Conservation (phyloP, 2,888 invertebrate species). For the Lycia hirtaria region DNA sequence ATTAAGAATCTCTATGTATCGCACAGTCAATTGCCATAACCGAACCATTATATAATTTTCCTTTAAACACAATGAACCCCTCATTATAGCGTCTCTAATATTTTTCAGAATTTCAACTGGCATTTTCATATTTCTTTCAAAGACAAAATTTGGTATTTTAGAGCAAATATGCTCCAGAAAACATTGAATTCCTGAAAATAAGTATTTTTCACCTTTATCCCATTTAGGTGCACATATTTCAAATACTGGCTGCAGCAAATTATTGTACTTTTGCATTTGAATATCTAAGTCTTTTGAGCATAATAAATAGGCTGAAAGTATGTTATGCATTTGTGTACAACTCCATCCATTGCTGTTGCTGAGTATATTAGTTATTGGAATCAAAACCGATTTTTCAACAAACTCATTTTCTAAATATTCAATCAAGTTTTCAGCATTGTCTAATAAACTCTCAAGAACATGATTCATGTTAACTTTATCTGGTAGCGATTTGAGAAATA, state of each 20-base stretch:
- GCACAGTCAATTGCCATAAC: slow-evolving; percentile 9
- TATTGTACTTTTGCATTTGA: slow-evolving; percentile 18
- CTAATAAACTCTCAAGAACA: background rate
- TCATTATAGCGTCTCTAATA: background rate
- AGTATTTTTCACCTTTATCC: background rate
- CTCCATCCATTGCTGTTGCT: background rate
- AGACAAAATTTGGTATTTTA: slow-evolving; percentile 2
- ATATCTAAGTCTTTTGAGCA: slow-evolving; percentile 7
- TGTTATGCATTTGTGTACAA: background rate
- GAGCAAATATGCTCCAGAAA: background rate
- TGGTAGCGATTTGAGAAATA: slow-evolving; percentile 9
- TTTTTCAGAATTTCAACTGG: slow-evolving; percentile 1
- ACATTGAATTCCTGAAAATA: background rate
- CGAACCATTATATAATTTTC: slow-evolving; percentile 8
- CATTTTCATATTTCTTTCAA: slow-evolving; percentile 6
- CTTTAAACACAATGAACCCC: background rate
- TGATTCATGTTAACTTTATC: background rate
- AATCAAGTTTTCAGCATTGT: slow-evolving; percentile 2
- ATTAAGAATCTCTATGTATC: slow-evolving; percentile 8
- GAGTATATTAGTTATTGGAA: background rate
- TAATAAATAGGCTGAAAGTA: slow-evolving; percentile 14
- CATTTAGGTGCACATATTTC: slow-evolving; percentile 5
- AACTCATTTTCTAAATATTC: slow-evolving; percentile 18
- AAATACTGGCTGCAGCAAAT: slow-evolving; percentile 9
- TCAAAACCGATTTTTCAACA: slow-evolving; percentile 17